A percentile compares a stretch with the other conserved stretches of the same genome.
These are phyloP conservation scores for Drosophila kambysellisi DNA, from an alignment of 2,888 invertebrate genomes.

Conservation along the genomic window DNA sequence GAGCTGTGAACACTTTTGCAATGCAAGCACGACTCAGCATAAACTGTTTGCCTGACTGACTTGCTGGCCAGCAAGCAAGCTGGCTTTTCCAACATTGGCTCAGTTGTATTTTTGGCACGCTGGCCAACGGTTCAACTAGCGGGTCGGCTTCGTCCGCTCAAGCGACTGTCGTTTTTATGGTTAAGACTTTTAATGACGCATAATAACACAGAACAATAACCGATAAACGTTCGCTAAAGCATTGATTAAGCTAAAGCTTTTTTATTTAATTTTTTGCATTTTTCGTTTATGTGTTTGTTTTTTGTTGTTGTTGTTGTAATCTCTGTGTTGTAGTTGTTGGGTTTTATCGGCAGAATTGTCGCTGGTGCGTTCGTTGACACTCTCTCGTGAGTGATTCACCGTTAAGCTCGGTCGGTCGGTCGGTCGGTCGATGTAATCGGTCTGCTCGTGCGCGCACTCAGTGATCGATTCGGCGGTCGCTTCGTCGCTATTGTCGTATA, in stretches of 20 bases:
- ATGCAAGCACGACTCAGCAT: constrained; percentile 50
- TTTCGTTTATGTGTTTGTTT: neutral
- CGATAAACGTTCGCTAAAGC: constrained; percentile 40
- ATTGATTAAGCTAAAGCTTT: neutral
- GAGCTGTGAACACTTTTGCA: constrained; percentile 44
- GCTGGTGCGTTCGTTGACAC: constrained; percentile 14
- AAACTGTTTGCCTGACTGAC: constrained; percentile 6
- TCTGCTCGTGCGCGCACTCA: constrained; percentile 76
- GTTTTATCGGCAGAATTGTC: constrained; percentile 9
- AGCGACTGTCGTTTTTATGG: neutral
- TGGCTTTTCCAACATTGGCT: constrained; percentile 41
- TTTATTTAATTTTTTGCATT: neutral
- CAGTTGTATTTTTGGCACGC: constrained; percentile 77
- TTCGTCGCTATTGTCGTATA: constrained; percentile 17
- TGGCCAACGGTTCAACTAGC: constrained; percentile 75
- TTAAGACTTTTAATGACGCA: constrained; percentile 23
- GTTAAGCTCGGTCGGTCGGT: constrained; percentile 53
- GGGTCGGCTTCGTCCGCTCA: constrained; percentile 51
- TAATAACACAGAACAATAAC: constrained; percentile 7
- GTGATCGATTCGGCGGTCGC: constrained; percentile 63
- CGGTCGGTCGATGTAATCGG: constrained; percentile 56
- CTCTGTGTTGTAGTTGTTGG: neutral
- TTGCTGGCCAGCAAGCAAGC: constrained; percentile 14
- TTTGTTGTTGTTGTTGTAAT: neutral
- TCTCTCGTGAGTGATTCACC: constrained; percentile 48